Evolutionary conservation across 2,888 invertebrate species (phyloP).

Genomic region (Drosophila phalerata): DNA sequence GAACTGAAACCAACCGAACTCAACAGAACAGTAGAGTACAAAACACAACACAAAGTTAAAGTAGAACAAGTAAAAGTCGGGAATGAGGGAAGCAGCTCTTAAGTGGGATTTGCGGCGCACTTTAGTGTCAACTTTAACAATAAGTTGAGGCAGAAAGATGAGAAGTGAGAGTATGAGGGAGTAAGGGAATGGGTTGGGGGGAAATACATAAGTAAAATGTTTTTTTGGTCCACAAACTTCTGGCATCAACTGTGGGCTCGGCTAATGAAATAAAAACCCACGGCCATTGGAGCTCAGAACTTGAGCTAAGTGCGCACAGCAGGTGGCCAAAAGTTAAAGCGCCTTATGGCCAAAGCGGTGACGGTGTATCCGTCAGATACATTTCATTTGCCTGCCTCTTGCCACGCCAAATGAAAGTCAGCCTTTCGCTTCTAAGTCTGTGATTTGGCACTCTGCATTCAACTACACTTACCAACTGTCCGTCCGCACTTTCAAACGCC

Average conservation of each 20-base stretch:
- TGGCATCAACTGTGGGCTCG: constrained; percentile 65
- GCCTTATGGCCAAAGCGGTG: constrained; percentile 38
- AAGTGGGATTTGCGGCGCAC: constrained; percentile 79
- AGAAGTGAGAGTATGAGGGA: constrained; percentile 10
- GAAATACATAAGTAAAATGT: constrained; percentile 46
- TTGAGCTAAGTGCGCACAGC: constrained; percentile 65
- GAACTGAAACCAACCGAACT: constrained; percentile 1
- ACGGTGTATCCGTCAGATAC: constrained; percentile 67
- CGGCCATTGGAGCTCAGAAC: constrained; percentile 56
- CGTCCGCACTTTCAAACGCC: constrained; percentile 31
- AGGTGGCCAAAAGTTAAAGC: constrained; percentile 66
- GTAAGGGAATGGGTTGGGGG: neutral
- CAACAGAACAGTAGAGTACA: neutral
- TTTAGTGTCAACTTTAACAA: constrained; percentile 82
- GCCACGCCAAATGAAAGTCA: constrained; percentile 50
- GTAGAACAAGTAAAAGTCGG: constrained; percentile 34
- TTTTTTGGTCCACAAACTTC: constrained; percentile 54
- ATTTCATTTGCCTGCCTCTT: constrained; percentile 53
- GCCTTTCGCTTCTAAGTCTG: constrained; percentile 59
- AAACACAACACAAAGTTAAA: constrained; percentile 35
- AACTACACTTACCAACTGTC: constrained; percentile 34
- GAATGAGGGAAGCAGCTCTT: constrained; percentile 60
- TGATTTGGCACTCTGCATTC: constrained; percentile 41
- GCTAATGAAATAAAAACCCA: constrained; percentile 70
- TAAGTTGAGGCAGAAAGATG: constrained; percentile 63